Conservation (phyloP, 2,113 vertebrate genomes). For the Paramormyrops kingsleyae region DNA sequence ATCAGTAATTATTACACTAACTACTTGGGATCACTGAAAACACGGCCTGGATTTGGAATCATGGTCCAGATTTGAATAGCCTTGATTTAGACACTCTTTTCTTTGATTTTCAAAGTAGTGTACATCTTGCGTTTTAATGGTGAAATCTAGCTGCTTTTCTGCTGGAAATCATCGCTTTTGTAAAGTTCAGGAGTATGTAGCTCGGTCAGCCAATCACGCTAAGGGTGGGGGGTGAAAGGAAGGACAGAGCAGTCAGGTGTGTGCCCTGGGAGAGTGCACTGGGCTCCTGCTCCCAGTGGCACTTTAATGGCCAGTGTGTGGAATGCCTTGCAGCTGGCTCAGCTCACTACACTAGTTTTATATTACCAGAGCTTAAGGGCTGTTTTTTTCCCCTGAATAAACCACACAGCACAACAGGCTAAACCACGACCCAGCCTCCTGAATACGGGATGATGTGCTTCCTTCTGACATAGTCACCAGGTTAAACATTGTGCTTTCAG, state of each 20-base stretch:
- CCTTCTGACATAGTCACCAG: constrained; percentile 41
- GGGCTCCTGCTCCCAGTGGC: constrained; percentile 56
- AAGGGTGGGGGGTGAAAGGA: not conserved
- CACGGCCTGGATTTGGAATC: not conserved
- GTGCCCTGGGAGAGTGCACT: constrained; percentile 27
- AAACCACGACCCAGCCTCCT: constrained; percentile 23
- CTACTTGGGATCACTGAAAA: not conserved
- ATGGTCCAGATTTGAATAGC: not conserved
- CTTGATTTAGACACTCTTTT: not conserved
- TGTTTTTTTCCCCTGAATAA: constrained; percentile 69
- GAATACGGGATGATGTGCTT: constrained; percentile 38
- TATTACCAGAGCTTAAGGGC: constrained; percentile 52
- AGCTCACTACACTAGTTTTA: constrained; percentile 53
- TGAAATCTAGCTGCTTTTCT: not conserved
- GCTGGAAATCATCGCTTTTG: not conserved
- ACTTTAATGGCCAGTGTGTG: constrained; percentile 68
- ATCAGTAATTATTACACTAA: not conserved
- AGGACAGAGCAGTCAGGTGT: not conserved
- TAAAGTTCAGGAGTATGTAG: not conserved
- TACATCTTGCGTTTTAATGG: not conserved
- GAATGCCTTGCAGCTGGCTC: constrained; percentile 61
- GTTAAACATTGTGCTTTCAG: constrained; percentile 43
- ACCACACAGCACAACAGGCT: constrained; percentile 35
- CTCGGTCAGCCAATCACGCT: not conserved
- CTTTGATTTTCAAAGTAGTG: not conserved